Conservation (phyloP, 2,888 invertebrate genomes). For the Priocnemis perturbator region DNA sequence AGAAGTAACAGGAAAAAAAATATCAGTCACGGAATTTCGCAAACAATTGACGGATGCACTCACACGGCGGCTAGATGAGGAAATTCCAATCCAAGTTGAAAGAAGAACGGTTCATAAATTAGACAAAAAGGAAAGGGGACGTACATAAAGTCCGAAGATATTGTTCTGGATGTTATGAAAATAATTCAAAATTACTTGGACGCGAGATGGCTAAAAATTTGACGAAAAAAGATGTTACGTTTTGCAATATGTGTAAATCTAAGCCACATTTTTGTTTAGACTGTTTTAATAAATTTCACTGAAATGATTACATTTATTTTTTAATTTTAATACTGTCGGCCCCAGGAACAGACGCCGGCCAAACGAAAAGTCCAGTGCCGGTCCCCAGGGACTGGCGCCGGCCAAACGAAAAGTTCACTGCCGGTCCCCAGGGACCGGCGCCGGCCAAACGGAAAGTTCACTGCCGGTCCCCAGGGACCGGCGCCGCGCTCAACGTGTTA, state of each 20-base stretch:
- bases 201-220: conserved; percentile 19
- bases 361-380: too few relatives aligned
- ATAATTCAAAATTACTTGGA: conserved; percentile 15
- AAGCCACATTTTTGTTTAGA: conserved; percentile 22
- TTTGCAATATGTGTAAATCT: conserved; percentile 26
- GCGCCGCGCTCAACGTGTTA: too few relatives aligned
- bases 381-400: too few relatives aligned
- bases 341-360: too few relatives aligned
- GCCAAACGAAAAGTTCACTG: too few relatives aligned
- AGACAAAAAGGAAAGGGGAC: conserved; percentile 22
- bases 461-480: too few relatives aligned
- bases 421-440: too few relatives aligned
- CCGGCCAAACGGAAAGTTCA: too few relatives aligned
- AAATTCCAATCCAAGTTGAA: conserved; percentile 21
- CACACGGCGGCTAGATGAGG: conserved; percentile 25
- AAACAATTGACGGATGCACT: conserved; percentile 29
- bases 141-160: conserved; percentile 13
- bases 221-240: conserved; percentile 27
- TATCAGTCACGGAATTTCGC: conserved; percentile 26
- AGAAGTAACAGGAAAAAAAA: conserved; percentile 26
- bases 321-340: too few relatives aligned
- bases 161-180: conserved; percentile 15
- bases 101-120: conserved; percentile 24
- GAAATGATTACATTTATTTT: too few relatives aligned
- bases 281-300: too few relatives aligned